These are phyloP conservation scores for Listronotus bonariensis DNA, from an alignment of 1,140 invertebrate genomes.

Conservation along the genomic window DNA sequence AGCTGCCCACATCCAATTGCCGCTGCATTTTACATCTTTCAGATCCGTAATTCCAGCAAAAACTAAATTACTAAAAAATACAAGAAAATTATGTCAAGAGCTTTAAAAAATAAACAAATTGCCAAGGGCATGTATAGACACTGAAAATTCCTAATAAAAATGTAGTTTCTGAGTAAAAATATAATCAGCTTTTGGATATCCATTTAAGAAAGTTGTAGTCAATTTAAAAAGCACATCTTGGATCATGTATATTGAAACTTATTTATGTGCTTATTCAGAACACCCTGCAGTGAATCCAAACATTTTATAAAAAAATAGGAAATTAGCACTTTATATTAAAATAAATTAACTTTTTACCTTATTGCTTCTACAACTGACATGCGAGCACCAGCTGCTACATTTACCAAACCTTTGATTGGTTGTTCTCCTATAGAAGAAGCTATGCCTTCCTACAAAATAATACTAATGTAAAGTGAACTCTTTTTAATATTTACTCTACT, in stretches of 20 bases:
- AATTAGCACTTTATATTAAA: no score
- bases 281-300: no score
- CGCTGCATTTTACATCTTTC: conserved; percentile 94
- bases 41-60: conserved; percentile 86
- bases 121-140: not conserved
- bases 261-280: no score
- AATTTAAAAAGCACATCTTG: no score
- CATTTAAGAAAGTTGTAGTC: no score
- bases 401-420: conserved; percentile 89
- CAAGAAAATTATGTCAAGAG: not conserved
- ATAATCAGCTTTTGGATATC: not conserved
- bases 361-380: conserved; percentile 93
- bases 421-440: conserved; percentile 96
- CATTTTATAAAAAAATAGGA: no score
- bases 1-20: conserved; percentile 99
- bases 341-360: conserved; percentile 2
- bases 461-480: no score
- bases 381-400: conserved; percentile 81
- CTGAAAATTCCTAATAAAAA: not conserved
- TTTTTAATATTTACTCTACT: no score
- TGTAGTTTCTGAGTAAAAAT: not conserved
- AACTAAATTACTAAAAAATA: conserved; percentile 81
- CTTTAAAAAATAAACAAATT: not conserved
- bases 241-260: no score
- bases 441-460: conserved; percentile 75